These are phyloP conservation scores for Fragum fragum DNA, from an alignment of 2,888 invertebrate genomes.

Conservation along the genomic window DNA sequence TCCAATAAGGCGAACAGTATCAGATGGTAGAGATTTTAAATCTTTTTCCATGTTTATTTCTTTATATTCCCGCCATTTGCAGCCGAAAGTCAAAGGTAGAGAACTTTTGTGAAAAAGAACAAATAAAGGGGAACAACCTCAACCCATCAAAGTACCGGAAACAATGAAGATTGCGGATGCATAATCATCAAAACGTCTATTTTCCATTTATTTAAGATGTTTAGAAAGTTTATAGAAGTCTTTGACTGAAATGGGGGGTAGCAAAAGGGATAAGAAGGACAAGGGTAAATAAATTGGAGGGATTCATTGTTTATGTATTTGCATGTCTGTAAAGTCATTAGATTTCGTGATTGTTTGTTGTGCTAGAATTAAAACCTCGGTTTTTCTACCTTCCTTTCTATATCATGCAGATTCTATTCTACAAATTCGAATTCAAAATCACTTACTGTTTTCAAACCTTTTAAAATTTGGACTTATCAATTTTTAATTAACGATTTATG, in stretches of 20 bases:
- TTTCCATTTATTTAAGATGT: no score
- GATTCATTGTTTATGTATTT: neutral
- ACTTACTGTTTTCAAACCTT: no score
- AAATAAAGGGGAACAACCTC: no score
- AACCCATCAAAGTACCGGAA: no score
- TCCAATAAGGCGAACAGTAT: conserved; percentile 88
- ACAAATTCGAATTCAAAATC: no score
- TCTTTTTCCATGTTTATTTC: conserved; percentile 7
- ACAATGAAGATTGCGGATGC: no score
- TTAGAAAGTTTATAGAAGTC: no score
- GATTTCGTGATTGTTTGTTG: neutral
- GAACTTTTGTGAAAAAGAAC: neutral
- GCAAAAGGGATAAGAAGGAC: conserved; percentile 72
- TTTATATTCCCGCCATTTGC: neutral
- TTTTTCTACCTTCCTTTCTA: no score
- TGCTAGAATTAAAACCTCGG: neutral
- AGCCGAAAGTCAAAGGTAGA: neutral
- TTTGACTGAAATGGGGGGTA: conserved; percentile 74
- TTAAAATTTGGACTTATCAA: no score
- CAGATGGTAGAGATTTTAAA: conserved; percentile 82
- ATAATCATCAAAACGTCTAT: no score
- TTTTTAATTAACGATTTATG: no score
- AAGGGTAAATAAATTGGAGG: conserved; percentile 55
- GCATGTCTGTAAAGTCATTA: neutral
- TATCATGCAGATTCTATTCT: no score